phyloP scores from a whole-genome alignment of 2,113 vertebrate genomes.

The Crotalus viridis region DNA sequence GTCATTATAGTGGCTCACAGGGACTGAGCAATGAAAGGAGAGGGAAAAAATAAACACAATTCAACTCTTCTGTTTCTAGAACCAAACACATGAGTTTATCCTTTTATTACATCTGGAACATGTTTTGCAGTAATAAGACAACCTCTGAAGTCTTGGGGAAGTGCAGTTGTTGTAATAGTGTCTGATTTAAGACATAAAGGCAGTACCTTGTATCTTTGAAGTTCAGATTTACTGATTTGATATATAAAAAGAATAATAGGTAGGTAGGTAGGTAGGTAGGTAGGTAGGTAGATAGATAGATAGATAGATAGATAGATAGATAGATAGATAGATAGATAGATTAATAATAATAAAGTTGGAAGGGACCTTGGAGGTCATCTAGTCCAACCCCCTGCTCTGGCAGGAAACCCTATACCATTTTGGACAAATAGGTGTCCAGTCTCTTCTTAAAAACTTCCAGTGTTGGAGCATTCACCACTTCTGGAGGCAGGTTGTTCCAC shows the following conservation, averaged over 20 bases:
- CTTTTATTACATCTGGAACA: neutral
- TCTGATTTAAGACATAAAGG: neutral
- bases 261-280: neutral
- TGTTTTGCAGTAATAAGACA: neutral
- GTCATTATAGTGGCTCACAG: neutral
- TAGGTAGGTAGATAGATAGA: too few species aligned
- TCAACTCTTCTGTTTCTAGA: neutral
- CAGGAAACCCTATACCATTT: too few species aligned
- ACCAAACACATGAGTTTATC: neutral
- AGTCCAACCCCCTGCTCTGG: too few species aligned
- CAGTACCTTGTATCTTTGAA: neutral
- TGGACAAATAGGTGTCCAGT: too few species aligned
- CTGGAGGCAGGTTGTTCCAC: too few species aligned
- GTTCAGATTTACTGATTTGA: neutral
- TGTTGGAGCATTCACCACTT: too few species aligned
- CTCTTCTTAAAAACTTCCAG: too few species aligned
- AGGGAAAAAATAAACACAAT: neutral
- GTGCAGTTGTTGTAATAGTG: neutral
- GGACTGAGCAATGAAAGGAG: neutral
- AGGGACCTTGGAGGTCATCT: too few species aligned
- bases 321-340: too few species aligned
- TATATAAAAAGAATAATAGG: neutral
- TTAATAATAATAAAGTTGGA: neutral
- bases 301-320: too few species aligned
- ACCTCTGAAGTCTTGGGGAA: neutral